Conservation (phyloP, 2,113 vertebrate species). For the Phalacrocorax brasilianus region DNA sequence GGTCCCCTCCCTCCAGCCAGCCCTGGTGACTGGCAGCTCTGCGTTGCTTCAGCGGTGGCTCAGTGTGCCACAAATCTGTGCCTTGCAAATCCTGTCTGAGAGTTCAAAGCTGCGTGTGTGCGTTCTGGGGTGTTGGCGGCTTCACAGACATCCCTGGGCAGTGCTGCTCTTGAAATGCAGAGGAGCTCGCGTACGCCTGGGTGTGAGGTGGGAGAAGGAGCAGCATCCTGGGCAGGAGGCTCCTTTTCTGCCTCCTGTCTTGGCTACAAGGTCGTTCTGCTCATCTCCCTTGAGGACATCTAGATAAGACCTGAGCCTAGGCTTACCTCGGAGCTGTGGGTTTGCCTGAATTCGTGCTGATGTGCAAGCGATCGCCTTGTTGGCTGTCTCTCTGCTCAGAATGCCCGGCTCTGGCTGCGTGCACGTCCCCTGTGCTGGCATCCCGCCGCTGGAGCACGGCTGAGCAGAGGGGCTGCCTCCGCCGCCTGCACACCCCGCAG, state of each 20-base stretch:
- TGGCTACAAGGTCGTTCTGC: not conserved
- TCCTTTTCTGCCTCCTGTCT: not conserved
- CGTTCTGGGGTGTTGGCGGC: fast-evolving
- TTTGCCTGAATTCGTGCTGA: not conserved
- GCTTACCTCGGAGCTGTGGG: fast-evolving
- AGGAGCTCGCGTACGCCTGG: not conserved
- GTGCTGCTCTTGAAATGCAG: not conserved
- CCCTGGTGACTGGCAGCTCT: not conserved
- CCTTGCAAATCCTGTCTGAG: not conserved
- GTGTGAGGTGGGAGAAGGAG: not conserved
- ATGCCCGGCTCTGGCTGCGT: not conserved
- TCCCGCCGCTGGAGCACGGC: not conserved
- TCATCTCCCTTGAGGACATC: not conserved
- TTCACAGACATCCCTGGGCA: not conserved
- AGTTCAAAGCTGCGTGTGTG: fast-evolving
- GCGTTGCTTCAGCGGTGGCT: not conserved
- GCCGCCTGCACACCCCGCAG: not conserved
- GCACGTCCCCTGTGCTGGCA: not conserved
- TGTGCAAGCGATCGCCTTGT: not conserved
- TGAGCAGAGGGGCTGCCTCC: not conserved
- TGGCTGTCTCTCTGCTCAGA: not conserved
- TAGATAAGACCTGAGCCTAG: not conserved
- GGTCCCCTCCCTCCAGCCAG: not conserved
- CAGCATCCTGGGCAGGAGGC: not conserved
- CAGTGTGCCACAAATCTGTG: fast-evolving